phyloP scores from a whole-genome alignment of 2,113 vertebrate species.

The Chlamydotis undulata region DNA sequence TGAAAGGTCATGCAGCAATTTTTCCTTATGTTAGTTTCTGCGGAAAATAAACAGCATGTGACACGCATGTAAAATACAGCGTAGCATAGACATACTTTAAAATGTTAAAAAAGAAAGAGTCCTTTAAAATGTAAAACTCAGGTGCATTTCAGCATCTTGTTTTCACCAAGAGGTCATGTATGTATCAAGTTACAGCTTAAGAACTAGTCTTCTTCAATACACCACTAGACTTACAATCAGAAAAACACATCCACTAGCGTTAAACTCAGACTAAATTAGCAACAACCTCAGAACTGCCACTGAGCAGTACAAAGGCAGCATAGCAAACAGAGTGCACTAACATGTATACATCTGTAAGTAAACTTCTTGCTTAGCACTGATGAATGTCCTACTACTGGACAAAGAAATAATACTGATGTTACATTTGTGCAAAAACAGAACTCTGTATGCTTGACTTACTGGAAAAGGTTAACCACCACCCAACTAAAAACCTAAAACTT shows the following conservation, averaged over 20 bases:
- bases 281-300: background rate
- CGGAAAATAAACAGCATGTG: background rate
- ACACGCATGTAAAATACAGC: background rate
- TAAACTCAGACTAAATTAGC: background rate
- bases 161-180: background rate
- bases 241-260: background rate
- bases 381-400: background rate
- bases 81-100: background rate
- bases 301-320: background rate
- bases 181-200: background rate
- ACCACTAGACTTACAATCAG: background rate
- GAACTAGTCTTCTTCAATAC: background rate
- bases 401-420: background rate
- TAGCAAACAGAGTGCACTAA: background rate
- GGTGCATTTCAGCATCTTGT: background rate
- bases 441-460: background rate
- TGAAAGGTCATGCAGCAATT: background rate
- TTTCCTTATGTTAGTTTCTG: background rate
- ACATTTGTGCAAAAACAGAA: background rate
- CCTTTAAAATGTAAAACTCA: background rate
- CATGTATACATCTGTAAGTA: accelerated
- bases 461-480: background rate
- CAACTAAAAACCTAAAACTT: background rate
- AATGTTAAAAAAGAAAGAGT: background rate
- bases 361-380: background rate